Conservation (phyloP, 2,888 invertebrate species). For the Chrysotoxum bicinctum region DNA sequence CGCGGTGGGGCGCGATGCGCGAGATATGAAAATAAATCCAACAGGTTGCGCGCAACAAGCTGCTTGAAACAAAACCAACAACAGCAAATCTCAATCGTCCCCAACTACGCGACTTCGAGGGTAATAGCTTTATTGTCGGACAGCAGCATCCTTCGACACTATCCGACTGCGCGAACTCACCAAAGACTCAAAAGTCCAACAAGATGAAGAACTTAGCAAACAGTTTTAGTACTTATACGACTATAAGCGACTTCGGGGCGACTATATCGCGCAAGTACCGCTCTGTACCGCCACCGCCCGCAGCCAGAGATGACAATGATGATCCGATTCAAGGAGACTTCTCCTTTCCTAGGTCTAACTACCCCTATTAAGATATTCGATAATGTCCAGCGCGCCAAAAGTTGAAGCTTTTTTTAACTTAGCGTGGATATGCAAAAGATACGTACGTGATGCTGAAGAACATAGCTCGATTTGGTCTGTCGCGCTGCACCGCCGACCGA, state of each 20-base stretch:
- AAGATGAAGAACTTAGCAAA: constrained; percentile 58
- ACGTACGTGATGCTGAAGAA: constrained; percentile 35
- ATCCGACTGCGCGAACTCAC: neutral
- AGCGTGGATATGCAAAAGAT: constrained; percentile 51
- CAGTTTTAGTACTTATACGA: neutral
- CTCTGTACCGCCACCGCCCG: neutral
- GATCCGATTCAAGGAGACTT: constrained; percentile 66
- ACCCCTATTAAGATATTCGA: constrained; percentile 73
- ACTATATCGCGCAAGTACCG: constrained; percentile 3
- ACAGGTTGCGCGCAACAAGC: constrained; percentile 63
- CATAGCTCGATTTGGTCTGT: constrained; percentile 35
- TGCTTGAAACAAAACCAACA: constrained; percentile 12
- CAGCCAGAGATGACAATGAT: constrained; percentile 12
- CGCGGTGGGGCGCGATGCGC: constrained; percentile 12
- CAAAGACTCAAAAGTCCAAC: neutral
- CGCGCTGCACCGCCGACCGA: constrained; percentile 5
- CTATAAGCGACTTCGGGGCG: neutral
- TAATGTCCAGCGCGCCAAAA: constrained; percentile 70
- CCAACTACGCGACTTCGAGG: constrained; percentile 65
- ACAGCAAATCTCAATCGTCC: constrained; percentile 58
- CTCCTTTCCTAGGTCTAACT: constrained; percentile 65
- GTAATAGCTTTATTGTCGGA: constrained; percentile 72
- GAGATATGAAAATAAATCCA: constrained; percentile 48
- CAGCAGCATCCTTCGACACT: constrained; percentile 61
- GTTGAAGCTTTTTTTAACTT: constrained; percentile 45